Base-by-base conservation (phyloP, 2,113 vertebrate genomes). In the Nycticorax nycticorax region DNA sequence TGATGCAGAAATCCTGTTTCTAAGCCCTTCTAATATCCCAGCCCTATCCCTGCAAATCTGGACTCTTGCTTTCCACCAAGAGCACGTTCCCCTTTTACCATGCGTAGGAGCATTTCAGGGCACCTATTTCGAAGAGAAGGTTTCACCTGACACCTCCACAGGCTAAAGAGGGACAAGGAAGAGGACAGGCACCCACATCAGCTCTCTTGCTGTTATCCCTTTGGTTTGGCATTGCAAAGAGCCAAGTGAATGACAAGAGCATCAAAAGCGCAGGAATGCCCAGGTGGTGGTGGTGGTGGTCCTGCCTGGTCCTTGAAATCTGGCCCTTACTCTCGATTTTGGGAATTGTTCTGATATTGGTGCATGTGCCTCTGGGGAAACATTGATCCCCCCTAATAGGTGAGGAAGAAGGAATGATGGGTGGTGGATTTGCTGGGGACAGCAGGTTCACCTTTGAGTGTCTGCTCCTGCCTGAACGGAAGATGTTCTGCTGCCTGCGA, bases 311-410 rank as follows among this genome's bases (percentile, higher is more conserved):
- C 26, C 6, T 7, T 35, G 32, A 83, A 37, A 62, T 66, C 23
- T 1, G 0, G 4, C 23, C 73, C 19, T 87, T 69, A 15, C 10
- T 71, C 32, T 59, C 43, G 26, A 47, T 59, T 72, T 88, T 53
- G 41, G 41, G 16, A 62, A 60, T 28, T 8, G 5, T 37, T 88
- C 85, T 57, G 22, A 8, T 73, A 30, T 26, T 53, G 30, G 8
- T 28, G 26, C 47, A 45, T 9, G 4, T 27, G 2, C 3, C 27
- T 71, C 50, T 35, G 26, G 9, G 22, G 19, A 35, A 62, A 33
- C 1, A 26, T 24, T 75, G 12, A 1, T 18, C 23, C 19, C 18
- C 4, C 1, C 3, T 23, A 35, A 13, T 3, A 55, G 2, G 12
- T 53, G n/a, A 92, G 18, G 37, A 50, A 64, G 37, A 37, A 66